phyloP scores from a whole-genome alignment of 2,797 vertebrate genomes.

The Pempheris klunzingeri region DNA sequence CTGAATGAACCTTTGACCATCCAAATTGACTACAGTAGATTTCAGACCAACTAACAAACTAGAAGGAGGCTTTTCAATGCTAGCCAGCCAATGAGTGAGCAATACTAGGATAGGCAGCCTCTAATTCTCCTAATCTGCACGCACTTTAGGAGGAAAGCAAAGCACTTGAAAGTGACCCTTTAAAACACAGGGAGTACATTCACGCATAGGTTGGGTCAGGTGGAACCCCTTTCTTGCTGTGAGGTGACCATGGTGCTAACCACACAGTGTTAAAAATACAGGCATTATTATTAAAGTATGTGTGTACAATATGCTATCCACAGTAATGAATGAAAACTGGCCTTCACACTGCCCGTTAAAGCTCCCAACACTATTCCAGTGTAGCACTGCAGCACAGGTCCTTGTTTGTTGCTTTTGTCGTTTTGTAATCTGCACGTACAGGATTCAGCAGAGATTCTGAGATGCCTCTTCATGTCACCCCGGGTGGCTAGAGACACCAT shows the following conservation, averaged over 20 bases:
- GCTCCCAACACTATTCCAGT: background rate
- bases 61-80: background rate
- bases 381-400: slow-evolving; percentile 1
- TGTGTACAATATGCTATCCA: background rate
- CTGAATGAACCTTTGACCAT: too few species aligned
- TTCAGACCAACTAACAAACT: background rate
- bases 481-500: slow-evolving; percentile 9
- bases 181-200: background rate
- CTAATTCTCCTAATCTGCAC: background rate
- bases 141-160: background rate
- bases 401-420: background rate
- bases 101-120: background rate
- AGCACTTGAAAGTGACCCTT: background rate
- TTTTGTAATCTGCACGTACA: slow-evolving; percentile 3
- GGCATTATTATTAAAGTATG: too few species aligned
- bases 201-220: background rate
- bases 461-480: slow-evolving; percentile 16
- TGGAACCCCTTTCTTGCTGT: background rate
- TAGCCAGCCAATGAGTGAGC: background rate
- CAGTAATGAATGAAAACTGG: background rate
- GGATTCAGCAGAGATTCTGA: slow-evolving; percentile 6
- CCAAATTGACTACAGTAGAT: too few species aligned
- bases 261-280: background rate
- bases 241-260: background rate
- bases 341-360: slow-evolving; percentile 11